Conservation (phyloP, 2,113 vertebrate genomes). For the Tetrax tetrax region DNA sequence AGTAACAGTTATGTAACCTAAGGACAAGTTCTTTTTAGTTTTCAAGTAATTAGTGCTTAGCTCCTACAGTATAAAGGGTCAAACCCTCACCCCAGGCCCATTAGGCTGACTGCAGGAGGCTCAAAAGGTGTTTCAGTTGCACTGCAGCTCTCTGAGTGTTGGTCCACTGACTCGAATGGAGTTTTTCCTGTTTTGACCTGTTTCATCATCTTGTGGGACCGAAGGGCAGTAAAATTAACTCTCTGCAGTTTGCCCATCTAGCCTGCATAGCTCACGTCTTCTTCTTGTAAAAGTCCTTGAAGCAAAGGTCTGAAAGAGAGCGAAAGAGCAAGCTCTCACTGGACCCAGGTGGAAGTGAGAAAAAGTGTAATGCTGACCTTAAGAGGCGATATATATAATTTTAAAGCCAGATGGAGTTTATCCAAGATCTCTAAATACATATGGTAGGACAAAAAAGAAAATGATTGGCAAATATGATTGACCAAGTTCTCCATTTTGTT, state of each 20-base stretch:
- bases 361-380: neutral
- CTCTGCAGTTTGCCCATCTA: neutral
- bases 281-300: neutral
- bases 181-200: neutral
- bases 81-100: neutral
- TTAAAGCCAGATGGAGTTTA: neutral
- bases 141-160: neutral
- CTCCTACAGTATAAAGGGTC: neutral
- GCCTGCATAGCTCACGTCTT: fast-evolving
- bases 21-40: neutral
- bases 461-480: neutral
- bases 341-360: neutral
- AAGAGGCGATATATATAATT: neutral
- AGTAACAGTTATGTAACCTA: neutral
- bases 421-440: neutral
- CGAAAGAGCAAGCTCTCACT: neutral
- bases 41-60: neutral
- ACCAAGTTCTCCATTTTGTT: neutral
- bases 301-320: neutral
- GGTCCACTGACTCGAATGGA: neutral
- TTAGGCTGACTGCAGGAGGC: neutral
- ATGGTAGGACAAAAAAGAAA: neutral
- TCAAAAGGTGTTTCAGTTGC: neutral
- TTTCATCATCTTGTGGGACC: neutral
- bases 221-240: neutral